Evolutionary conservation across 2,113 vertebrate species (phyloP), one percentile per base, ranked within the genome.

Genomic region (Chloroceryle aenea): DNA sequence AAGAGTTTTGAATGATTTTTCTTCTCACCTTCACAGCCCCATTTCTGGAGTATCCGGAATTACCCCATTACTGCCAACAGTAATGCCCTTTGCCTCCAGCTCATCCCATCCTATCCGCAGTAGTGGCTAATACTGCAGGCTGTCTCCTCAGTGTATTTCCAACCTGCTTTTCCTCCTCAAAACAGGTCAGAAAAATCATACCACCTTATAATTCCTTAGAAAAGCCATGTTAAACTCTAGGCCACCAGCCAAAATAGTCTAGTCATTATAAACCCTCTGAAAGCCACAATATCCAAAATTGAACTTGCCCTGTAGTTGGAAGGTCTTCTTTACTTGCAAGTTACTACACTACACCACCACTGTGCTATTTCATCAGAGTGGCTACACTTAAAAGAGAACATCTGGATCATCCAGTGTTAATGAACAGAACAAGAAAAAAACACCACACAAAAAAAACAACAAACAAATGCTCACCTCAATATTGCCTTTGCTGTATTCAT

Each of bases 351-450:
- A 20, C 47, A 63, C 3, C 48, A 64, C 27, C 50, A 18, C 4
- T 0, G 1, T 4, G 29, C 16, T n/a, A 3, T 7, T 74, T 62
- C 30, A 32, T 43, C 26, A 36, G 32, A 50, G 45, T 0, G 12
- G n/a, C 45, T 61, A 0, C 2, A 14, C 20, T 45, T 50, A 14
- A 14, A 36, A 80, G 43, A 15, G 9, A 61, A 38, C 38, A 55
- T 4, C 3, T 53, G 59, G 10, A 14, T 66, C 3, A 55, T 38
- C 26, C 59, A 63, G 75, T 45, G 15, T 17, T 48, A 91, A 8
- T 6, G 19, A 88, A 32, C 7, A 53, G 45, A 77, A 56, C 0
- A 9, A 18, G 27, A 38, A 36, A 48, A 34, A 18, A 18, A 15
- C 26, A 15, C 19, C 15, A 20, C 38, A 40, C 38, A 40, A 40